Conservation (phyloP, 2,797 vertebrate genomes). For the Gymnodraco acuticeps region DNA sequence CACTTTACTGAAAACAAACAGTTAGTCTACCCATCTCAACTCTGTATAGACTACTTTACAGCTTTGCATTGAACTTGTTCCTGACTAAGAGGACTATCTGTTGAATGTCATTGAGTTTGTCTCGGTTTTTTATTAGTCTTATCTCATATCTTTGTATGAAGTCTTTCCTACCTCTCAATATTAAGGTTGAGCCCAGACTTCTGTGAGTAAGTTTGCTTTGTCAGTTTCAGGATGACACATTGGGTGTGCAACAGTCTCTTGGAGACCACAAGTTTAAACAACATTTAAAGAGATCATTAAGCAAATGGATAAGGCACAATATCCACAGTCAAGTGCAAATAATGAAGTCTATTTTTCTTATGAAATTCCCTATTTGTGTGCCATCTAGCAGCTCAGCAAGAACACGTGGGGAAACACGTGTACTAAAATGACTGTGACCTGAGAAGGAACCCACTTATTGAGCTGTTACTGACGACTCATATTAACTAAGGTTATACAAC, state of each 20-base stretch:
- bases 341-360: neutral
- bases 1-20: slow-evolving; percentile 26
- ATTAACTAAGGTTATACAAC: neutral
- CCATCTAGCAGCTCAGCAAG: neutral
- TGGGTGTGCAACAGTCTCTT: neutral
- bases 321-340: neutral
- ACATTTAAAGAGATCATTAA: neutral
- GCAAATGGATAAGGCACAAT: neutral
- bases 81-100: slow-evolving; percentile 50
- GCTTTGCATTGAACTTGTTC: slow-evolving; percentile 40
- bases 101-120: slow-evolving; percentile 52
- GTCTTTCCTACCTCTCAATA: neutral
- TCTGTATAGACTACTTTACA: slow-evolving; percentile 22
- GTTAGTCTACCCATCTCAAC: slow-evolving; percentile 13
- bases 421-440: neutral
- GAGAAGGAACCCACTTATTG: neutral
- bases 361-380: neutral
- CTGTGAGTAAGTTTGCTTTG: slow-evolving; percentile 2
- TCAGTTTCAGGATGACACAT: slow-evolving; percentile 9
- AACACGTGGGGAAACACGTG: neutral
- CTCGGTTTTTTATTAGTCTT: neutral
- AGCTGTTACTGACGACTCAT: neutral
- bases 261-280: neutral
- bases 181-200: neutral
- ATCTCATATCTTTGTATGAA: slow-evolving; percentile 6